Evolutionary conservation across 2,113 vertebrate species (phyloP), one percentile per base, ranked within the genome.

Genomic region (Hyaena hyaena): DNA sequence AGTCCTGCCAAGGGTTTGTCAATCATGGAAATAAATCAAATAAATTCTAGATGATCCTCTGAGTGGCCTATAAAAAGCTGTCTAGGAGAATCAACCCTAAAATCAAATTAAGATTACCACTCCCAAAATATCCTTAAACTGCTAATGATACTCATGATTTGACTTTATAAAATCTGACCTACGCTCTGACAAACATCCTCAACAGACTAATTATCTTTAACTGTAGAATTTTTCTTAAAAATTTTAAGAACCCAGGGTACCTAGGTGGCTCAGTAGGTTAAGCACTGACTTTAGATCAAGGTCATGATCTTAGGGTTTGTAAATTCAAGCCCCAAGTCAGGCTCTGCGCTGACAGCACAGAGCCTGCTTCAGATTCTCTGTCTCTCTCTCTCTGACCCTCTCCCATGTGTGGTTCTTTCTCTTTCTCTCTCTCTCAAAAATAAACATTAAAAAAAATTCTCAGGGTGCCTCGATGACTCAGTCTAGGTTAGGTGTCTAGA

Each of bases 121-220:
- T 35, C 71, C 24, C 33, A 92, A 84, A 28, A 90, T 2, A 90
- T 84, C 14, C 80, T 92, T 94, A 92, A 90, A 83, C 11, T 83
- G 43, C 28, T n/a, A 23, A 31, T 89, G 31, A 84, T 96, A 80
- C 2, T 86, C 61, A 69, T 48, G 33, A 74, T 39, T 82, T 71
- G n/a, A 91, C 33, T 97, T 96, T 92, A 81, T 88, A 92, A 96
- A 96, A 69, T 80, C 21, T 84, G 11, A n/a, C 50, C 33, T 50
- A 43, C 55, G 45, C n/a, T 53, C 71, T 96, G 65, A 94, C 55
- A 95, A 97, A 95, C 4, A 96, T 50, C 10, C 10, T 94, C 28
- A 80, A 93, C 33, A 96, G 1, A 12, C 16, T 85, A 79, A 55
- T 23, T 88, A 48, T 92, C 69, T 83, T 95, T 93, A 96, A 65